Evolutionary conservation across 1,140 invertebrate genomes (phyloP).

Genomic region (Macrosteles quadrilineatus): DNA sequence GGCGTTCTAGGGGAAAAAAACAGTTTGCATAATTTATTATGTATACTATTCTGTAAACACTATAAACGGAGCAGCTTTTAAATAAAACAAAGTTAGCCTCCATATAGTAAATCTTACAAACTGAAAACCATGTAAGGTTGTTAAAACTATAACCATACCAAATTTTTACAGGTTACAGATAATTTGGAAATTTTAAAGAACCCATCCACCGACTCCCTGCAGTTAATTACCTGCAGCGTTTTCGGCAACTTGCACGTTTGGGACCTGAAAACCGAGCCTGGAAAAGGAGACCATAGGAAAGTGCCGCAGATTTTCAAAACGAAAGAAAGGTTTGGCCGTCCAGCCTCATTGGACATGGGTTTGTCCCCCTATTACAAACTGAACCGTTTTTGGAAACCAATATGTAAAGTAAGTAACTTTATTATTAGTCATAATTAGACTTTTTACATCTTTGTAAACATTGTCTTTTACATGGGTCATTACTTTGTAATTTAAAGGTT

Average conservation of each 20-base stretch:
- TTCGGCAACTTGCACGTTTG: slow-evolving; percentile 70
- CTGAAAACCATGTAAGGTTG: too few species aligned
- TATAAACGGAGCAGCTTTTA: too few species aligned
- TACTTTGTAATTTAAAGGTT: too few species aligned
- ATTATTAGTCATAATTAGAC: too few species aligned
- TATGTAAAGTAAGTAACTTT: not conserved
- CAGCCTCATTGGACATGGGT: not conserved
- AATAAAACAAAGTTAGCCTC: too few species aligned
- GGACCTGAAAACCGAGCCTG: slow-evolving; percentile 58
- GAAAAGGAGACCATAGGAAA: not conserved
- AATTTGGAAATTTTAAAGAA: not conserved
- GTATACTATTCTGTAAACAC: too few species aligned
- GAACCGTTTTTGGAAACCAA: slow-evolving; percentile 19
- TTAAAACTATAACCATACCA: too few species aligned
- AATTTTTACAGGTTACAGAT: slow-evolving; percentile 42
- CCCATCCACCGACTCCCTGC: slow-evolving; percentile 52
- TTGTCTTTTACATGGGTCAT: too few species aligned
- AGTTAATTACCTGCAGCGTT: slow-evolving; percentile 64
- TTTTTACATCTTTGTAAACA: too few species aligned
- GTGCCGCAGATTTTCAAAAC: not conserved
- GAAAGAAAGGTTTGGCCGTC: slow-evolving; percentile 13
- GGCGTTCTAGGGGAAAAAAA: too few species aligned
- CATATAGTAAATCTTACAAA: too few species aligned
- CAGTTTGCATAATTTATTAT: too few species aligned
- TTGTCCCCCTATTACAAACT: slow-evolving; percentile 11